Conservation (phyloP, 2,888 invertebrate genomes). For the Mimachlamys varia region DNA sequence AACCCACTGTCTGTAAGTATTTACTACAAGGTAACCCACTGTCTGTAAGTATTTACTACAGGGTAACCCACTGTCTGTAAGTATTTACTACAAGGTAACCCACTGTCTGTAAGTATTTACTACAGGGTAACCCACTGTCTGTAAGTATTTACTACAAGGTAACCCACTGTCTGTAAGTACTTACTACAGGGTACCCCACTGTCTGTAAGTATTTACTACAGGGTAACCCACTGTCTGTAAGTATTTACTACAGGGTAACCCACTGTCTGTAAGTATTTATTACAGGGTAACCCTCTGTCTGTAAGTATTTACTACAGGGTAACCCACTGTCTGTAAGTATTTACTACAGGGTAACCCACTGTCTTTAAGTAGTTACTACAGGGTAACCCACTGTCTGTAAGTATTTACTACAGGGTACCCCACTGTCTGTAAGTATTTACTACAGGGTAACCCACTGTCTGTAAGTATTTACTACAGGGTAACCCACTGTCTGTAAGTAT, state of each 20-base stretch:
- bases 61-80: slow-evolving; percentile 2
- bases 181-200: background rate
- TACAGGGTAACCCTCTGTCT: background rate
- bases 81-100: background rate
- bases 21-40: slow-evolving; percentile 80
- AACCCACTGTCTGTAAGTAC: background rate
- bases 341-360: background rate
- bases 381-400: background rate
- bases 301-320: background rate
- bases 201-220: background rate
- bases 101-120: background rate
- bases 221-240: slow-evolving; percentile 3
- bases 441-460: too few species aligned
- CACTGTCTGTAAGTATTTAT: background rate
- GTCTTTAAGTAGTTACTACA: background rate
- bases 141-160: background rate
- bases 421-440: background rate
- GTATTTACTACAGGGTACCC: background rate
- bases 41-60: slow-evolving; percentile 70
- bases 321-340: background rate
- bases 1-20: too few species aligned
- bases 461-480: too few species aligned
- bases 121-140: slow-evolving; percentile 10
- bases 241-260: background rate
- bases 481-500: too few species aligned